Percentiles rank a stretch among this genome's conserved stretches.
These are phyloP conservation scores for Aix galericulata DNA, from an alignment of 2,113 vertebrate species.

Conservation along the genomic window DNA sequence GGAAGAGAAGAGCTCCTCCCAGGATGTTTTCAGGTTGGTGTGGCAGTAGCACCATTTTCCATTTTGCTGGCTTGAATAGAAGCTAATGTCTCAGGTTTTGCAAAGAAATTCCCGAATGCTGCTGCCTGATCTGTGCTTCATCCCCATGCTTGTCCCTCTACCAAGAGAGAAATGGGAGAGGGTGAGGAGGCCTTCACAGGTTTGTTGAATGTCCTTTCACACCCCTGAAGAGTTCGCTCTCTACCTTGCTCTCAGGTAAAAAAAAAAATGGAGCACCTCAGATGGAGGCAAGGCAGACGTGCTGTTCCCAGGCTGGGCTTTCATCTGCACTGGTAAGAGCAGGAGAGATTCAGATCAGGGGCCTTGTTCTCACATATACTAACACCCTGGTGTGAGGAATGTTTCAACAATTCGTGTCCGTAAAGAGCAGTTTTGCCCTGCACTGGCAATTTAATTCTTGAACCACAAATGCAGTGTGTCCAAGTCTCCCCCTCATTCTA, in stretches of 20 bases:
- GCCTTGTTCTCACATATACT: background rate
- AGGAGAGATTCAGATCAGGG: background rate
- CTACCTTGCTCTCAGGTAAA: background rate
- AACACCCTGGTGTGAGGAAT: too few species aligned
- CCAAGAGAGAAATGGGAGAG: accelerated
- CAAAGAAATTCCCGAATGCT: background rate
- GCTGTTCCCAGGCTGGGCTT: background rate
- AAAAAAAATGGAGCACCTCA: background rate
- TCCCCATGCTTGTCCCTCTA: accelerated
- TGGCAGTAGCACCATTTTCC: background rate
- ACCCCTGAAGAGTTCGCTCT: background rate
- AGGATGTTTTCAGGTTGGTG: background rate
- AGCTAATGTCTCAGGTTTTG: background rate
- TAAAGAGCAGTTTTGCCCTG: too few species aligned
- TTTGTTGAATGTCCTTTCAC: background rate
- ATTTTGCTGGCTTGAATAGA: background rate
- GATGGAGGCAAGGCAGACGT: background rate
- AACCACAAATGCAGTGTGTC: too few species aligned
- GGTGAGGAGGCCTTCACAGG: background rate
- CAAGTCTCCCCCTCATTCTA: too few species aligned
- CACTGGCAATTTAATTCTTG: too few species aligned
- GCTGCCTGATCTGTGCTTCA: background rate
- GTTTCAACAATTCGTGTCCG: too few species aligned
- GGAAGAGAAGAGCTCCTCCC: background rate
- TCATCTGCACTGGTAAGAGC: background rate